Conservation (phyloP, 2,113 vertebrate genomes). For the Okapia johnstoni region DNA sequence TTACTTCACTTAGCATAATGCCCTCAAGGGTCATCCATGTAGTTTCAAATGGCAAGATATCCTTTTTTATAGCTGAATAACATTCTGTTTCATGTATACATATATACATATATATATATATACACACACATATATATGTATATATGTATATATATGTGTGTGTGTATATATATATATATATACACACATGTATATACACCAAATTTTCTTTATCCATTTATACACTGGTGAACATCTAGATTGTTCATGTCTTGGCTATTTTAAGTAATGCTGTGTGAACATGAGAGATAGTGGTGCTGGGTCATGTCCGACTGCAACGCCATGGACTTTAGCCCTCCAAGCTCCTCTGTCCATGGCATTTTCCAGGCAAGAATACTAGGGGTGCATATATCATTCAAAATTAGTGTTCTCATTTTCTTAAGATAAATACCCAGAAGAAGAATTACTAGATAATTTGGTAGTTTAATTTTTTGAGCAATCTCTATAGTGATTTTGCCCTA, state of each 20-base stretch:
- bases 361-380: not conserved
- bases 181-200: not conserved
- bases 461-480: not conserved
- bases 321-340: not conserved
- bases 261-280: not conserved
- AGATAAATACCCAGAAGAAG: not conserved
- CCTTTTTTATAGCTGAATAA: not conserved
- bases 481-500: not conserved
- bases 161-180: not conserved
- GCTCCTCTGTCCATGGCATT: not conserved
- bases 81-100: not conserved
- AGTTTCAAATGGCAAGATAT: not conserved
- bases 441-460: not conserved
- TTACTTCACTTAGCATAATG: not conserved
- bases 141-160: fast-evolving
- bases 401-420: not conserved
- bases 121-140: not conserved
- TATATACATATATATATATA: no score
- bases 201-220: not conserved
- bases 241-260: not conserved
- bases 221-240: not conserved
- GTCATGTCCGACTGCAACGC: not conserved
- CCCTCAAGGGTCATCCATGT: not conserved
- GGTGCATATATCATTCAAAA: not conserved
- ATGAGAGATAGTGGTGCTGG: not conserved